A percentile compares a stretch with the other conserved stretches of the same genome.
Conservation (phyloP, 2,888 invertebrate genomes). For the Oasisia sp. region DNA sequence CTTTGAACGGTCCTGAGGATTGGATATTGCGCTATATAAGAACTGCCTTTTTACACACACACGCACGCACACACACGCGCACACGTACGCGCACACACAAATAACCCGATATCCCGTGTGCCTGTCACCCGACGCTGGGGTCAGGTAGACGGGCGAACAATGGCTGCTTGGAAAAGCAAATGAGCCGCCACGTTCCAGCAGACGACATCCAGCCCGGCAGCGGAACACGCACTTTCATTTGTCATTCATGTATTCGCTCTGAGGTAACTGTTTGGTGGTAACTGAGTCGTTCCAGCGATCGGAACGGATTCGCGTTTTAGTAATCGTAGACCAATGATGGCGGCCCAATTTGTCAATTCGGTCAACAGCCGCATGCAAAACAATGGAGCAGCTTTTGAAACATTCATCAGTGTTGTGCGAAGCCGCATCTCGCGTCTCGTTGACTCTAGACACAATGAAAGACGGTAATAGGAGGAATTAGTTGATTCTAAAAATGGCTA, state of each 20-base stretch:
- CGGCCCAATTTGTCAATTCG: not conserved
- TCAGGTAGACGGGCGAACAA: not conserved
- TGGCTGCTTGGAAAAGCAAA: conserved; percentile 17
- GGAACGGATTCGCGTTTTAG: conserved; percentile 6
- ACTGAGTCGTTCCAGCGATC: not conserved
- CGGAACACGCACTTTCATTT: not conserved
- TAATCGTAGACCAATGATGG: not conserved
- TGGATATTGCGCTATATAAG: too few species aligned
- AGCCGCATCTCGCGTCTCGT: not conserved
- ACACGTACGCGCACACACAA: not conserved
- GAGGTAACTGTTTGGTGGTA: not conserved
- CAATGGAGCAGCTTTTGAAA: not conserved
- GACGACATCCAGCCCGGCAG: not conserved
- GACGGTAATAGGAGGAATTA: not conserved
- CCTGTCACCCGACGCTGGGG: not conserved
- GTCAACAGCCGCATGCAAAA: not conserved
- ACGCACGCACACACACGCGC: not conserved
- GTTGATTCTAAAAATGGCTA: not conserved
- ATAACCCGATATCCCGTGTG: not conserved
- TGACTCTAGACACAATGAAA: not conserved
- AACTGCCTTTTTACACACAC: too few species aligned
- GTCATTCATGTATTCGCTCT: not conserved
- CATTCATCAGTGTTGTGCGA: not conserved
- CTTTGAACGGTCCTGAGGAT: too few species aligned
- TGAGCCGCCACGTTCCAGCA: not conserved